Percentiles rank a stretch among this genome's conserved stretches.
Evolutionary conservation across 92 coral and sea anemone species (phyloP).

Genomic region (Pocillopora meandrina): DNA sequence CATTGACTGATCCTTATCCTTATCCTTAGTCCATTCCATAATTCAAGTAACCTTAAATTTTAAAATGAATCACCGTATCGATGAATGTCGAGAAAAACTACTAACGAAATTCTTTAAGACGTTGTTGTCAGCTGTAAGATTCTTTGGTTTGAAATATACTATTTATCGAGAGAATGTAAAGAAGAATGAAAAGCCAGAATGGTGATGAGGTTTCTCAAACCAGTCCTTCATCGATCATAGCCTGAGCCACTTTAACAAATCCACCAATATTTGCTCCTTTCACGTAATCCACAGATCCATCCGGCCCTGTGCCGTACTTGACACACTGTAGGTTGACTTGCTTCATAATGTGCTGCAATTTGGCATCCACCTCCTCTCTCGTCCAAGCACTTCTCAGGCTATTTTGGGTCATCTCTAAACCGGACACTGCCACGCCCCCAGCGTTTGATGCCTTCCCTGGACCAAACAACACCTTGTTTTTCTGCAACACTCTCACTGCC

Average conservation of each 20-base stretch:
- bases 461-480: slow-evolving; percentile 65
- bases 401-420: slow-evolving; percentile 91
- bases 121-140: no score
- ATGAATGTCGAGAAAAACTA: no score
- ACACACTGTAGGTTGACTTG: slow-evolving; percentile 67
- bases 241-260: slow-evolving; percentile 83
- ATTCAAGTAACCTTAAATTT: no score
- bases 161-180: no score
- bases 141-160: no score
- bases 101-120: no score
- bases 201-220: slow-evolving; percentile 35
- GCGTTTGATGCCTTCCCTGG: slow-evolving; percentile 93
- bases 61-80: no score
- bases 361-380: slow-evolving; percentile 74
- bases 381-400: slow-evolving; percentile 84
- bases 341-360: slow-evolving; percentile 69
- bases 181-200: no score
- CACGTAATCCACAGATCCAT: slow-evolving; percentile 84
- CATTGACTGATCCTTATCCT: no score
- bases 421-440: slow-evolving; percentile 91
- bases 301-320: slow-evolving; percentile 60
- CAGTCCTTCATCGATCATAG: slow-evolving; percentile 83
- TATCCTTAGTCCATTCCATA: no score
- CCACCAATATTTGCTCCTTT: slow-evolving; percentile 91
- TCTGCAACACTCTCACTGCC: slow-evolving; percentile 77